Evolutionary conservation across 1,140 invertebrate genomes (phyloP).

Genomic region (Papilio glaucus): DNA sequence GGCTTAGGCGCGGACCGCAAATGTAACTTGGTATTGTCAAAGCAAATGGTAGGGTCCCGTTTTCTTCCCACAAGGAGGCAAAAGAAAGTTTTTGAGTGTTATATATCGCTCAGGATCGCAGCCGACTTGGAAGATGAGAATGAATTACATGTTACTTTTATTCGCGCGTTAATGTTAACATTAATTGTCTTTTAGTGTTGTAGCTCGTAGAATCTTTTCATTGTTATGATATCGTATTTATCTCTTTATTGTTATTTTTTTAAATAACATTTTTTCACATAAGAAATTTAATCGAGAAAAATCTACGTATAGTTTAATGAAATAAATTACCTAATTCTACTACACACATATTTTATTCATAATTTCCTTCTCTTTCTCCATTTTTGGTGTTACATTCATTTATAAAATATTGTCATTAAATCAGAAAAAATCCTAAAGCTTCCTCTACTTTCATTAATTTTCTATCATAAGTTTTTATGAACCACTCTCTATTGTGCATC

Average conservation of each 20-base stretch:
- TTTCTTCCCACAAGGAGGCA: constrained; percentile 56
- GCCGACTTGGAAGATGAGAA: constrained; percentile 40
- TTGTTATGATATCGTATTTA: background rate
- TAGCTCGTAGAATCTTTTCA: background rate
- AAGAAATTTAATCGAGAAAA: background rate
- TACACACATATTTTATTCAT: too few species aligned
- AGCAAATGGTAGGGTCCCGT: constrained; percentile 63
- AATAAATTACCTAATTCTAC: too few species aligned
- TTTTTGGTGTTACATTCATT: too few species aligned
- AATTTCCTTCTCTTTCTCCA: too few species aligned
- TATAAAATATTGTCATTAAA: too few species aligned
- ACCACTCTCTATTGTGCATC: too few species aligned
- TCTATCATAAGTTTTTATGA: too few species aligned
- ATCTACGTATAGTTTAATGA: background rate
- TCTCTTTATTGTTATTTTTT: background rate
- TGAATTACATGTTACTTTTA: constrained; percentile 43
- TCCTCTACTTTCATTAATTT: too few species aligned
- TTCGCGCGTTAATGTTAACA: constrained; percentile 33
- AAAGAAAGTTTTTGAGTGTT: constrained; percentile 62
- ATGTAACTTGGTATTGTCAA: constrained; percentile 51
- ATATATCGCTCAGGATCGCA: constrained; percentile 61
- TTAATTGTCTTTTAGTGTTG: constrained; percentile 31
- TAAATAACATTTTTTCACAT: background rate
- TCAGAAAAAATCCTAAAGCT: too few species aligned
- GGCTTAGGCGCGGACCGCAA: constrained; percentile 13